Evolutionary conservation across 1,140 invertebrate species (phyloP), one percentile per base, ranked within the genome.

Genomic region (Antheraea pernyi): DNA sequence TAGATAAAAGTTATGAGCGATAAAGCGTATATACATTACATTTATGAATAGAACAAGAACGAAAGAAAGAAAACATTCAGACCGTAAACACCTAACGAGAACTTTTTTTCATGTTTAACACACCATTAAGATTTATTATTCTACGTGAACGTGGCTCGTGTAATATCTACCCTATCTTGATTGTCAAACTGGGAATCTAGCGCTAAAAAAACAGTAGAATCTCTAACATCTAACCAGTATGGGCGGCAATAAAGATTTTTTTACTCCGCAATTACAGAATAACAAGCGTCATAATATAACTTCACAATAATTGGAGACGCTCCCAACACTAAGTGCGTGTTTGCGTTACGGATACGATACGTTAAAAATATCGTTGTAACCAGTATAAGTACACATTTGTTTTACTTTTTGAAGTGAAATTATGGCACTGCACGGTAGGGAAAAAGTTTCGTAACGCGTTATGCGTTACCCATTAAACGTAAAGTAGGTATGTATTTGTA

Each of bases 231-330:
- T 68, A 53, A 53, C 46, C 46, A 16, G 46, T 68, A 75, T 71
- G 73, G 68, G 68, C 61, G 59, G 65, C 67, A 70, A 78, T 79
- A 84, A 84, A 80, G 70, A 60, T 71, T 65, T 75, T 75, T 78
- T 39, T 67, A 30, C 59, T 73, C 66, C 71, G 74, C 60, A 70
- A 74, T 70, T 53, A 71, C 67, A 37, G 37, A 48, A 68, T 82
- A 86, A 83, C 78, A 77, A 82, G 75, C 67, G 65, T 67, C 65
- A 70, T 76, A 75, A 70, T 46, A 30, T 59, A 59, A 66, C 53
- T 65, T 36, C 65, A 69, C 67, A 71, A 80, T 88, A 88, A 88
- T 88, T 86, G 84, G 81, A 77, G 82, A 78, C 70, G 72, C 84
- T 86, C 86, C 84, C 82, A 88, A 80, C 77, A 75, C 76, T 77